Conservation (phyloP, 2,113 vertebrate genomes). For the Prunella himalayana region DNA sequence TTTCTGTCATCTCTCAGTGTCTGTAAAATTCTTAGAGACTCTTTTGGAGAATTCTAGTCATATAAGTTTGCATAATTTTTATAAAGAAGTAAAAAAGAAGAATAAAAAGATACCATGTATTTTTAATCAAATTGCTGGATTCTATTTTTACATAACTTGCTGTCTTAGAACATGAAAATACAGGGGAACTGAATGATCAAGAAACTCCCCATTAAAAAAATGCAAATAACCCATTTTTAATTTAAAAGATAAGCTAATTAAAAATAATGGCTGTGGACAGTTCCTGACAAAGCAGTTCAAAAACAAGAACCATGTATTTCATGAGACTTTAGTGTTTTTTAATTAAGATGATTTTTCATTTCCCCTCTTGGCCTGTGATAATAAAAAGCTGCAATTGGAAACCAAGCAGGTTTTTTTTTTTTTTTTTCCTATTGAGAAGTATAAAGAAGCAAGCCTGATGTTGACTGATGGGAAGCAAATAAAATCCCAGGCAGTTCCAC, state of each 20-base stretch:
- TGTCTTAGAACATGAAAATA: constrained; percentile 15
- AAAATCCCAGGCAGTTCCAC: not conserved
- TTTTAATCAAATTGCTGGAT: constrained; percentile 38
- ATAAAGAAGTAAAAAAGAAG: not conserved
- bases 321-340: constrained; percentile 45
- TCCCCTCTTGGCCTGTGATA: constrained; percentile 7
- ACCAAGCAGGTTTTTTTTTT: not conserved
- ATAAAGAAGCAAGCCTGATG: constrained; percentile 23
- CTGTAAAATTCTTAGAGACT: not conserved
- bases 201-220: constrained; percentile 44
- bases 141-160: constrained; percentile 5
- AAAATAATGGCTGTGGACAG: constrained; percentile 60
- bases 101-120: not conserved
- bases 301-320: constrained; percentile 51
- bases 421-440: not conserved
- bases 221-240: constrained; percentile 61
- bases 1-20: not conserved
- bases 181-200: constrained; percentile 18
- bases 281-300: constrained; percentile 63
- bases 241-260: constrained; percentile 67
- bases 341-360: constrained; percentile 67
- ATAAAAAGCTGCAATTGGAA: constrained; percentile 47
- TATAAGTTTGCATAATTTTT: not conserved
- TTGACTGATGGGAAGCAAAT: not conserved
- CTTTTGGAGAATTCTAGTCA: not conserved